Conservation (phyloP, 1,140 invertebrate genomes). For the Ylistrum balloti region DNA sequence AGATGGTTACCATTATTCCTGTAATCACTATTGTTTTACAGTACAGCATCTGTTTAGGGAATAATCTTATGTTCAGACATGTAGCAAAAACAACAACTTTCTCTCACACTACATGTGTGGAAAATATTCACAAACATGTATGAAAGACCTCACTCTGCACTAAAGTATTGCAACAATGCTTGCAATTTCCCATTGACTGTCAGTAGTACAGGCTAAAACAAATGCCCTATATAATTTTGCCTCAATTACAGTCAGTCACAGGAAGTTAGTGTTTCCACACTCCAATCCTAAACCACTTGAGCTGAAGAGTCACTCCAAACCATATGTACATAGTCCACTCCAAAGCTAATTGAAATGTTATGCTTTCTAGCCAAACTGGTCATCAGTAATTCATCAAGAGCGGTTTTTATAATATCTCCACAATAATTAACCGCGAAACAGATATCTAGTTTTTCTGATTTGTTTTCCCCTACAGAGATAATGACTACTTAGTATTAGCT, state of each 20-base stretch:
- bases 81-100: no score
- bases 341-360: not conserved
- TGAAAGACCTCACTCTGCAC: not conserved
- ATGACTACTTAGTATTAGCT: no score
- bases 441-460: not conserved
- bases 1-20: no score
- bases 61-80: no score
- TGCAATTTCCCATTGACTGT: not conserved
- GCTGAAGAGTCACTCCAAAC: not conserved
- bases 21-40: no score
- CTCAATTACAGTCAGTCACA: not conserved
- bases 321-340: not conserved
- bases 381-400: not conserved
- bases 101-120: no score
- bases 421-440: not conserved
- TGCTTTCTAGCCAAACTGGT: constrained; percentile 24
- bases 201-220: not conserved
- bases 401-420: not conserved
- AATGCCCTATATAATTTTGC: not conserved
- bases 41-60: no score
- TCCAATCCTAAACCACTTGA: not conserved
- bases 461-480: not conserved
- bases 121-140: not conserved
- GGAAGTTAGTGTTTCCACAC: not conserved
- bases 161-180: not conserved